phyloP scores from a whole-genome alignment of 2,113 vertebrate species.

The Passer domesticus region DNA sequence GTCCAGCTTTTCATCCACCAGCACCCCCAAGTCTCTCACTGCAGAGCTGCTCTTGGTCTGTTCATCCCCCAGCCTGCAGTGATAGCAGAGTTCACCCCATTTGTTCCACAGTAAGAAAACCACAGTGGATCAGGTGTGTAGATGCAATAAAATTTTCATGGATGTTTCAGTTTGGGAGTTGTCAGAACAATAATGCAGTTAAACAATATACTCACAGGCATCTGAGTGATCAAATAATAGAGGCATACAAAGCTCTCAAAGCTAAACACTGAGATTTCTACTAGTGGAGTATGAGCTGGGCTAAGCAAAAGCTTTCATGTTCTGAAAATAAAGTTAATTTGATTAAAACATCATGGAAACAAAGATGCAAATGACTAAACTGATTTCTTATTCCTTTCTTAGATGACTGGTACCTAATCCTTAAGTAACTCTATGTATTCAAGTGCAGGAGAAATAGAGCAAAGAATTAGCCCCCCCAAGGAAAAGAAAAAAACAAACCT shows the following conservation, averaged over 20 bases:
- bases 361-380: background rate
- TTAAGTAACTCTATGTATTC: background rate
- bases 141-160: background rate
- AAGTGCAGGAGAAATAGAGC: background rate
- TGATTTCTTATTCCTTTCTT: background rate
- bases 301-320: background rate
- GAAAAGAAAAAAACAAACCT: background rate
- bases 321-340: conserved; percentile 2
- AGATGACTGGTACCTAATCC: background rate
- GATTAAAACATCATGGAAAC: background rate
- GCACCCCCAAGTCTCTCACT: background rate
- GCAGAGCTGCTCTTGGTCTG: accelerated
- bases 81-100: background rate
- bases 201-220: background rate
- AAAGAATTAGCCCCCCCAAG: background rate
- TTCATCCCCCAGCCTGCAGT: background rate
- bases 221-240: background rate
- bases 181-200: background rate
- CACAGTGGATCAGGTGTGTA: background rate
- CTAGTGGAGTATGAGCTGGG: background rate
- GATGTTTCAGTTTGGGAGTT: background rate
- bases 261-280: background rate
- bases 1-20: background rate
- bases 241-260: background rate
- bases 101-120: background rate